phyloP scores from a whole-genome alignment of 2,797 vertebrate genomes.

The Stomatorhinus walkeri region DNA sequence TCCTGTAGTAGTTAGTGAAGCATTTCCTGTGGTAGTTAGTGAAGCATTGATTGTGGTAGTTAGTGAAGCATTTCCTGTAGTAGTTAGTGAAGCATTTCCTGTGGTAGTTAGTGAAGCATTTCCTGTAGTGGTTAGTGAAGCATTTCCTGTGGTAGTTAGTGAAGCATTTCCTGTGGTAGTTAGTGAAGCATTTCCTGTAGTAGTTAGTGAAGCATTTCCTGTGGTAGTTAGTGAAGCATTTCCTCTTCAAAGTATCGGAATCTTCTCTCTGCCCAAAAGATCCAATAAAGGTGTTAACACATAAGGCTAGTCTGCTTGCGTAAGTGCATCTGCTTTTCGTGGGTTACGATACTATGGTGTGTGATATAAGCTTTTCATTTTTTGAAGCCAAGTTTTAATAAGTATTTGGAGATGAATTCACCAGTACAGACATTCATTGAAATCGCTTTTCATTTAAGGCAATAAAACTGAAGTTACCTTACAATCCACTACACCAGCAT shows the following conservation, averaged over 20 bases:
- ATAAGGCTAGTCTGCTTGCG: background rate
- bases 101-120: too few relatives aligned
- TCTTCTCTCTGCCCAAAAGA: slow-evolving; percentile 23
- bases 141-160: background rate
- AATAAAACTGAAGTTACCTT: slow-evolving; percentile 39
- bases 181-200: too few relatives aligned
- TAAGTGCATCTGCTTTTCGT: background rate
- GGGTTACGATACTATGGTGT: background rate
- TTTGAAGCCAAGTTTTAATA: background rate
- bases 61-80: too few relatives aligned
- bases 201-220: too few relatives aligned
- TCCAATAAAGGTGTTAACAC: slow-evolving; percentile 33
- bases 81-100: too few relatives aligned
- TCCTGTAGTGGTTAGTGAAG: background rate
- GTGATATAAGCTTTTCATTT: background rate
- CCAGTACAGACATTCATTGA: slow-evolving; percentile 49
- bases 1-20: too few relatives aligned
- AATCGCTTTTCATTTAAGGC: slow-evolving; percentile 56
- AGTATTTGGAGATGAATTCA: background rate
- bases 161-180: slow-evolving; percentile 14
- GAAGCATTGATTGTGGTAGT: too few relatives aligned
- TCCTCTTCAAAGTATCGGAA: slow-evolving; percentile 37
- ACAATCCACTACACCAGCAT: slow-evolving; percentile 47
- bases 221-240: slow-evolving; percentile 6
- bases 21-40: too few relatives aligned